Percentiles rank a stretch among this genome's conserved stretches.
phyloP scores from a whole-genome alignment of 2,888 invertebrate species.

The Athetis lepigone region DNA sequence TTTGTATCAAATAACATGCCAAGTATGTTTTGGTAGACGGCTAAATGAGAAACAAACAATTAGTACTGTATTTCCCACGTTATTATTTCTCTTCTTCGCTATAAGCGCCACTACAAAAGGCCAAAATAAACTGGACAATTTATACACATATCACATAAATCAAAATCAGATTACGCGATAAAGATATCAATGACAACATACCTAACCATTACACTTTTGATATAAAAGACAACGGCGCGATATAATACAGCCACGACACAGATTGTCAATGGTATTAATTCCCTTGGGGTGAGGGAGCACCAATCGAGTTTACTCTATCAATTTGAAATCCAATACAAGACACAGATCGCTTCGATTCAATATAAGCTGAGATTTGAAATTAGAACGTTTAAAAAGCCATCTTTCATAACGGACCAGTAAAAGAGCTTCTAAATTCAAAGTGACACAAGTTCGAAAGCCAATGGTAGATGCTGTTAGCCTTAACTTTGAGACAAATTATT shows the following conservation, averaged over 20 bases:
- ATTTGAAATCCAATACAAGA: constrained; percentile 29
- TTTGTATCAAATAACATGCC: constrained; percentile 10
- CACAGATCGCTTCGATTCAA: constrained; percentile 29
- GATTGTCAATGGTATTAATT: constrained; percentile 25
- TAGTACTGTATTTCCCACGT: not conserved
- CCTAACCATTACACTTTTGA: constrained; percentile 19
- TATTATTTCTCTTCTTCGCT: not conserved
- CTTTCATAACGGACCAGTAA: constrained; percentile 9
- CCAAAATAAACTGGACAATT: constrained; percentile 2
- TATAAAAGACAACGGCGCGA: constrained; percentile 14
- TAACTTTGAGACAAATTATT: constrained; percentile 76
- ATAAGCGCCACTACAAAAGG: constrained; percentile 3
- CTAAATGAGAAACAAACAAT: constrained; percentile 12
- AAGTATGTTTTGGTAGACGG: constrained; percentile 17
- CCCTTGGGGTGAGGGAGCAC: constrained; percentile 30
- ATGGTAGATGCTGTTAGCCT: constrained; percentile 57
- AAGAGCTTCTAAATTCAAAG: constrained; percentile 32
- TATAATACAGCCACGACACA: constrained; percentile 9
- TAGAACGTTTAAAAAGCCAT: not conserved
- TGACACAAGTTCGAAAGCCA: constrained; percentile 57
- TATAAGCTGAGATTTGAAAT: not conserved
- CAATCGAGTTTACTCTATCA: constrained; percentile 29
- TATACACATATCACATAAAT: constrained; percentile 26
- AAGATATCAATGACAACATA: constrained; percentile 24
- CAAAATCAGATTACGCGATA: constrained; percentile 32